These are phyloP conservation scores for Pantherophis guttatus DNA, from an alignment of 2,113 vertebrate species.

Conservation along the genomic window DNA sequence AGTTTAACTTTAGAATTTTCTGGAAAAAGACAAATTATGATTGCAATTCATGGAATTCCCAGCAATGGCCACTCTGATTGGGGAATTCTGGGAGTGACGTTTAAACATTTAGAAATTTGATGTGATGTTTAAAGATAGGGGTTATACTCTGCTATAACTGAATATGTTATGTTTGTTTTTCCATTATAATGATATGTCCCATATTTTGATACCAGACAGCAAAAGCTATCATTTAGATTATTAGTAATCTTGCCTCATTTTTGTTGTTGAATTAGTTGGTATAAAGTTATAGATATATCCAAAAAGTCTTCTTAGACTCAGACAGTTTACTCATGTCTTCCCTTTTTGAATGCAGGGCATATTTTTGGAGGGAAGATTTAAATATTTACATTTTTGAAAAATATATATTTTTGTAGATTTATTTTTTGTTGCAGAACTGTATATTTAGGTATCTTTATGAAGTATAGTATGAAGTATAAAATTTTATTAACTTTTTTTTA, in stretches of 20 bases:
- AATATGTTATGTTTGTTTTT: not conserved
- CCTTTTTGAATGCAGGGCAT: not conserved
- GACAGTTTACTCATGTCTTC: not conserved
- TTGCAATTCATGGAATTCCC: not conserved
- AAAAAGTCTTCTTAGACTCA: not conserved
- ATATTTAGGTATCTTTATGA: not conserved
- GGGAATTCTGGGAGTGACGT: not conserved
- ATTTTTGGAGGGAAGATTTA: not conserved
- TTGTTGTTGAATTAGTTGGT: not conserved
- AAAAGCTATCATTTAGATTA: not conserved
- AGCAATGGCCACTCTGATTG: not conserved
- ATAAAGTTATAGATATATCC: not conserved
- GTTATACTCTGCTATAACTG: not conserved
- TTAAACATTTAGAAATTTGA: not conserved
- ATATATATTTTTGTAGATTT: not conserved
- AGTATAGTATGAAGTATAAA: not conserved
- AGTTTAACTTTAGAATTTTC: not conserved
- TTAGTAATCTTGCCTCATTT: not conserved
- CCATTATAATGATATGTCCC: not conserved
- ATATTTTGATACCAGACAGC: not conserved
- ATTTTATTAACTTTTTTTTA: not conserved
- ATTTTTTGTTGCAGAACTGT: not conserved
- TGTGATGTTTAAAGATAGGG: not conserved
- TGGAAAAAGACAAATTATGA: not conserved
- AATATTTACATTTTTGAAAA: not conserved